Base-by-base conservation (phyloP, 2,888 invertebrate genomes). In the Athalia circularis region DNA sequence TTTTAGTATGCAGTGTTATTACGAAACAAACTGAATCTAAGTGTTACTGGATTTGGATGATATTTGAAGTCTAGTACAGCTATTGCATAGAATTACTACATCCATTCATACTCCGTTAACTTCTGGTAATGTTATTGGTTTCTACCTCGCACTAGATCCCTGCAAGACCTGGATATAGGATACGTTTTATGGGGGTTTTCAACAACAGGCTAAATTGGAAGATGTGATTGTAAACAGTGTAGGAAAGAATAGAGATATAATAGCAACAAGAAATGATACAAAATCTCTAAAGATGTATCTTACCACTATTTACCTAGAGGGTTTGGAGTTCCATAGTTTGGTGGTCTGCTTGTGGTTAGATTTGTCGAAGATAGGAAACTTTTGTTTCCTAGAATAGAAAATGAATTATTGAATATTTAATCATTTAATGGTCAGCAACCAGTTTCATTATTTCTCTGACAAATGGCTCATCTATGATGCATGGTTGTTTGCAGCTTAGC, bases 121-220 rank as follows among this genome's bases (percentile, higher is more conserved):
- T 72, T 59, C 59, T 72, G 72, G 29, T 72, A 72, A 84, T 82
- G 83, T 86, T 87, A 87, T 84, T 85, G 84, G 84, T 84, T 83
- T 87, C 87, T 88, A 88, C 86, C 88, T 88, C 86, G 83, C 84
- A 86, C 86, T 88, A 88, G 83, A 88, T 88, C 88, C 87, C 88
- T 85, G 88, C 88, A 87, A 88, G 87, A 88, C 87, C 88, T 89
- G 85, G 86, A 87, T 83, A 83, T 83, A 83, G 83, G 83, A 84
- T 80, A 84, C 81, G 81, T 81, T 82, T 82, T 79, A 82, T 80
- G 81, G 80, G 79, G 79, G 78, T 75, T 77, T 77, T 67, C 59
- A 57, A 64, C 7, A 65, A 62, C 62, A 47, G 65, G 62, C 61
- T 72, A 45, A 15, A 68, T 70, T 54, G 11, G 48, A 54, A 83